Evolutionary conservation across 2,888 invertebrate genomes (phyloP), one percentile per base, ranked within the genome.

Genomic region (Ctena decussata): DNA sequence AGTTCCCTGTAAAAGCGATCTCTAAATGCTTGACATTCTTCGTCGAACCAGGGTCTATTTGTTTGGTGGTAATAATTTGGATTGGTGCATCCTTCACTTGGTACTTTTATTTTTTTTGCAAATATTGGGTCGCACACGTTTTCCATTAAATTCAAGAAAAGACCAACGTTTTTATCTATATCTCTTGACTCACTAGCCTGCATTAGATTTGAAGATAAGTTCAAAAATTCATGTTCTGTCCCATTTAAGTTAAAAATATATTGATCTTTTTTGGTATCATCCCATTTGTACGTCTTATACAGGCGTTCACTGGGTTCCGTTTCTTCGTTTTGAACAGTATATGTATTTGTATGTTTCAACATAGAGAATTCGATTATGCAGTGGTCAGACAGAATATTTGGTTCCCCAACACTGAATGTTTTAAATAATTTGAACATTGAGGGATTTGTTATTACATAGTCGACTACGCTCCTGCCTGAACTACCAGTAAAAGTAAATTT

Each of bases 161-260:
- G n/a, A n/a, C n/a, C n/a, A n/a, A 53, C n/a, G 24, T 60, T 60
- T 60, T 27, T 30, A 18, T 60, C 60, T 6, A 60, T 60, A 21
- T 60, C 30, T 60, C 5, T 21, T 8, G 60, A 8, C 30, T 60
- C 30, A 6, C 60, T 3, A 60, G 60, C 60, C 30, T 30, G 60
- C 24, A 27, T 60, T 27, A 60, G 27, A 30, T 60, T 60, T 27
- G 24, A 24, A 11, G 60, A 27, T 60, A 60, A 60, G 27, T 27
- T 18, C 5, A 30, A 30, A 60, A 60, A 27, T 18, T 60, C 30
- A 30, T 60, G 3, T 60, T 60, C 60, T 60, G 18, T 30, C 18
- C 60, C 60, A 60, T 27, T 60, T 30, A 60, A 60, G 30, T 60
- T 60, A 60, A 60, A 60, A 27, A 60, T 60, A 27, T 60, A 60